Evolutionary conservation across 2,888 invertebrate species (phyloP), one percentile per base, ranked within the genome.

Genomic region (Conops quadrifasciatus): DNA sequence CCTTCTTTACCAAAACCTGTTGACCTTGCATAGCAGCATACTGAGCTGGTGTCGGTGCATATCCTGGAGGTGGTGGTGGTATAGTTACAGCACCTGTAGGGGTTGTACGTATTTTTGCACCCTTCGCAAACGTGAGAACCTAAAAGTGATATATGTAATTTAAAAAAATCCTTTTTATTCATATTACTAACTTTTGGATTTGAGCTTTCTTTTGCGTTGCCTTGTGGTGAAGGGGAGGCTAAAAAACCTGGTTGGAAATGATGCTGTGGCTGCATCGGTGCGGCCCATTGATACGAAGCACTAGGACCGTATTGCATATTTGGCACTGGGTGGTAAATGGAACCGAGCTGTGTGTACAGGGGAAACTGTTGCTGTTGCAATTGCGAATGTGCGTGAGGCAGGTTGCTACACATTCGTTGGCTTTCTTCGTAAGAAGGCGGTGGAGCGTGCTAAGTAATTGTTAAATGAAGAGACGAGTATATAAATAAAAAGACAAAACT

Each of bases 31-130:
- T 80, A 0, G 84, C 85, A 1, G 86, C 85, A 62, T 83, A 72
- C 73, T 86, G 86, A 9, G 82, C 86, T 0, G 85, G 79, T 1
- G 83, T 86, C 2, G 86, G 84, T 49, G 81, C 74, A 73, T 80
- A 85, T 0, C 86, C 86, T 0, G 86, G 86, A 2, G 86, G 85
- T 9, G 86, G 86, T 43, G 86, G 86, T 7, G 86, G 86, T 58
- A 85, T 79, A 13, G 77, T 77, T 49, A 85, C 78, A 5, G 81
- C 78, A 4, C 84, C 85, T 5, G 78, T 66, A 0, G 75, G 36
- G 58, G 78, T 78, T 1, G 78, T 80, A 3, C 79, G 76, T 67
- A 82, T n/a, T 36, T 79, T 75, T 3, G 82, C 83, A 4, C 82
- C 80, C n/a, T 83, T 63, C 67, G 81, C 78, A 30, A 82, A 45